Conservation (phyloP, 2,888 invertebrate species). For the Sinelater perroti region DNA sequence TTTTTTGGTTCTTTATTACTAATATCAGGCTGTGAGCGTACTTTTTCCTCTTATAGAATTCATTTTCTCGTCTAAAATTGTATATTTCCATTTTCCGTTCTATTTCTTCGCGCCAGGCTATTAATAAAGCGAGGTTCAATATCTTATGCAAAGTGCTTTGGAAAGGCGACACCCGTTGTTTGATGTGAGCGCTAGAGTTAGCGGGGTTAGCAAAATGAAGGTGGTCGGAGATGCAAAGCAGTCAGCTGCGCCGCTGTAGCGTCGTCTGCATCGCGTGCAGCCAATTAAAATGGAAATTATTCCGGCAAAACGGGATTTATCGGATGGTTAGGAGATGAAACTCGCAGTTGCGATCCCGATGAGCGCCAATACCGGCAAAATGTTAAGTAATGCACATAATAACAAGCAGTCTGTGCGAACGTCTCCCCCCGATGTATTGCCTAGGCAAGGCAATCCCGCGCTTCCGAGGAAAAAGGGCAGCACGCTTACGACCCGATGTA, state of each 20-base stretch:
- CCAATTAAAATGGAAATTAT: constrained; percentile 23
- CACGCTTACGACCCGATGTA: too few relatives aligned
- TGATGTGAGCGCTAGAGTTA: background rate
- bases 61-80: too few relatives aligned
- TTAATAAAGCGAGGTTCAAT: constrained; percentile 12
- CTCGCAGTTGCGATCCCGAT: constrained; percentile 9
- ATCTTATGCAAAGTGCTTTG: constrained; percentile 8
- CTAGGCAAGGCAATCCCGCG: too few relatives aligned
- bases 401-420: too few relatives aligned
- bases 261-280: constrained; percentile 12
- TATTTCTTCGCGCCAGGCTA: background rate
- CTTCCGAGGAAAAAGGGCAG: too few relatives aligned
- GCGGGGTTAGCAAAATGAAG: too few relatives aligned
- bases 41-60: too few relatives aligned
- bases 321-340: constrained; percentile 7
- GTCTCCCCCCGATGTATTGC: too few relatives aligned
- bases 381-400: constrained; percentile 26
- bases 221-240: constrained; percentile 5
- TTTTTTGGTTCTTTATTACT: too few relatives aligned
- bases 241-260: background rate
- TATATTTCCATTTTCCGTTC: background rate
- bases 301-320: constrained; percentile 4
- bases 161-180: background rate
- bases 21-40: too few relatives aligned
- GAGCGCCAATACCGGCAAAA: constrained; percentile 5